Base-by-base conservation (phyloP, 2,888 invertebrate genomes). In the Cryptus armator region DNA sequence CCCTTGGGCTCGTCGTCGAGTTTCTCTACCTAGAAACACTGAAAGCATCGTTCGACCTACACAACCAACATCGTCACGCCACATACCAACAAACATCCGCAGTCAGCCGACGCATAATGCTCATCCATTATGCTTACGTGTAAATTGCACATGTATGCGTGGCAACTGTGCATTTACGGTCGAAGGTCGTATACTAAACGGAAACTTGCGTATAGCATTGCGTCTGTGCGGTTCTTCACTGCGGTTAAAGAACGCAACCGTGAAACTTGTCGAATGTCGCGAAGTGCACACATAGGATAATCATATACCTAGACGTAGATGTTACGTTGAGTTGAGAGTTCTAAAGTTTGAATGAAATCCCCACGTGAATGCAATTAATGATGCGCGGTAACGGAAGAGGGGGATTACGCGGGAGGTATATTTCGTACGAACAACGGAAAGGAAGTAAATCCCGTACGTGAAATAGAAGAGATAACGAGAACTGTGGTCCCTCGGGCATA, bases 1-100 rank as follows among this genome's bases (percentile, higher is more conserved):
- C 70, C 81, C 66, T 59, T 43, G 64, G 70, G 44, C 70, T 64
- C 62, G 16, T 37, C 51, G 59, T 29, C 29, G 70, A 53, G 81
- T 70, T 76, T 16, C 37, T 37, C 19, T 51, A 75, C 9, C 51
- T 19, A 14, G 64, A 66, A 75, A 66, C 51, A 3, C 32, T 12
- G 75, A 19, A 66, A 7, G 48, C 74, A 75, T n/a, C 59, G 32
- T 37, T 29, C 16, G 9, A 4, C 37, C 37, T 37, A 9, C 37
- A 1, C 37, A 0, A 37, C 9, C 37, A 37, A 37, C 37, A 37
- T 37, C 37, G 37, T 37, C 37, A 9, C 37, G 37, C 7, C 5
- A 37, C 37, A 10, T 24, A 24, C 44, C 32, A 29, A 46, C 72
- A 6, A 62, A 32, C 74, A 75, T 37, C 62, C 12, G 3, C 32